phyloP scores from a whole-genome alignment of 2,113 vertebrate species.

The Drymodes brunneopygia region DNA sequence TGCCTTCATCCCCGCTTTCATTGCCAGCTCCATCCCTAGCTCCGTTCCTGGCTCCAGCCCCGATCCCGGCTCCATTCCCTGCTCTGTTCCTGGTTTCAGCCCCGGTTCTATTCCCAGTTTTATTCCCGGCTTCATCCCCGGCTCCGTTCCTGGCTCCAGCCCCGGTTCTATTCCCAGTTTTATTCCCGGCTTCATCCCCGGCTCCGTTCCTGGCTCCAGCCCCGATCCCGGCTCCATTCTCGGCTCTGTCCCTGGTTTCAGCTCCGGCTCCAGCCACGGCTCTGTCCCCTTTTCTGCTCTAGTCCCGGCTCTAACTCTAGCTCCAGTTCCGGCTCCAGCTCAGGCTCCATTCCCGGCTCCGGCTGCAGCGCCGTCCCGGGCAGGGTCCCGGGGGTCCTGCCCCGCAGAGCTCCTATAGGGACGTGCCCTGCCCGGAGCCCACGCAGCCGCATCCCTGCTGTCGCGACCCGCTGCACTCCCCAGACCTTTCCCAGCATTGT shows the following conservation, averaged over 20 bases:
- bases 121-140: neutral
- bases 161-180: too few relatives aligned
- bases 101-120: too few relatives aligned
- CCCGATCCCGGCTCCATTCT: too few relatives aligned
- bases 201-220: too few relatives aligned
- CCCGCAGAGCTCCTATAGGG: neutral
- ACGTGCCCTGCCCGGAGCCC: neutral
- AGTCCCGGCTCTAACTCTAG: too few relatives aligned
- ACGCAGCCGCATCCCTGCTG: neutral
- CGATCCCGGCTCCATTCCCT: too few relatives aligned
- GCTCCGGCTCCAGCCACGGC: too few relatives aligned
- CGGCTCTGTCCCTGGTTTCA: neutral
- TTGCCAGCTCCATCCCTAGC: neutral
- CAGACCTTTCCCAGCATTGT: neutral
- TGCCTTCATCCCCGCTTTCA: too few relatives aligned
- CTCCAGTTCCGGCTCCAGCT: too few relatives aligned
- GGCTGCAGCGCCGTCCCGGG: too few relatives aligned
- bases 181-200: neutral
- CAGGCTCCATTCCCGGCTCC: neutral
- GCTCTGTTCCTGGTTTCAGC: too few relatives aligned
- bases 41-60: neutral
- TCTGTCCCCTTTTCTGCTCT: neutral
- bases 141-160: too few relatives aligned
- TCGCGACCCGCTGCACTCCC: rapidly evolving
- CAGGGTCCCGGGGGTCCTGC: neutral